Conservation (phyloP, 1,140 invertebrate species). For the Saxidomus purpurata region DNA sequence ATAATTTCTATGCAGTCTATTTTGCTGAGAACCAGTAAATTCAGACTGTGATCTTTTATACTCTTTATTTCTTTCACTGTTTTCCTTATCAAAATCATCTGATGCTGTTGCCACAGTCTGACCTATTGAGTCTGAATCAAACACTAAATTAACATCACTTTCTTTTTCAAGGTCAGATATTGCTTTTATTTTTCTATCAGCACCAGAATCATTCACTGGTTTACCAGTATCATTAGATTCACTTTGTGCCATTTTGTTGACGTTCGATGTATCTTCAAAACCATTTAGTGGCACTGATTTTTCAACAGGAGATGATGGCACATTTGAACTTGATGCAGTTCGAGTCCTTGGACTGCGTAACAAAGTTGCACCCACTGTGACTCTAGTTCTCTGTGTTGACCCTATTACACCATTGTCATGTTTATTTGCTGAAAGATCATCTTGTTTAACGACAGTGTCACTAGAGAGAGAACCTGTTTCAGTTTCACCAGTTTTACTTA, state of each 20-base stretch:
- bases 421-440: conserved; percentile 1
- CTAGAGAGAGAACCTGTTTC: neutral
- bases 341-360: conserved; percentile 62
- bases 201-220: neutral
- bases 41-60: conserved; percentile 52
- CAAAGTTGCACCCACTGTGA: conserved; percentile 30
- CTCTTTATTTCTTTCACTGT: neutral
- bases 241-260: neutral
- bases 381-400: neutral
- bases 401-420: neutral
- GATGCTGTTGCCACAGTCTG: neutral
- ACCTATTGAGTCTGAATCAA: conserved; percentile 59
- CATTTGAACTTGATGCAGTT: neutral
- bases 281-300: neutral
- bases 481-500: neutral
- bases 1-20: conserved; percentile 27
- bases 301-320: conserved; percentile 41
- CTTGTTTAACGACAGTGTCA: neutral
- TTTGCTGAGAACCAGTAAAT: conserved; percentile 3
- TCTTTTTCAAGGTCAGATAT: conserved; percentile 57
- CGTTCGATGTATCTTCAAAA: neutral
- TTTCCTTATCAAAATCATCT: neutral
- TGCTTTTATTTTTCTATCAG: conserved; percentile 42
- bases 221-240: conserved; percentile 13
- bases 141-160: conserved; percentile 61